Conservation (phyloP, 2,113 vertebrate species). For the Laterallus jamaicensis region DNA sequence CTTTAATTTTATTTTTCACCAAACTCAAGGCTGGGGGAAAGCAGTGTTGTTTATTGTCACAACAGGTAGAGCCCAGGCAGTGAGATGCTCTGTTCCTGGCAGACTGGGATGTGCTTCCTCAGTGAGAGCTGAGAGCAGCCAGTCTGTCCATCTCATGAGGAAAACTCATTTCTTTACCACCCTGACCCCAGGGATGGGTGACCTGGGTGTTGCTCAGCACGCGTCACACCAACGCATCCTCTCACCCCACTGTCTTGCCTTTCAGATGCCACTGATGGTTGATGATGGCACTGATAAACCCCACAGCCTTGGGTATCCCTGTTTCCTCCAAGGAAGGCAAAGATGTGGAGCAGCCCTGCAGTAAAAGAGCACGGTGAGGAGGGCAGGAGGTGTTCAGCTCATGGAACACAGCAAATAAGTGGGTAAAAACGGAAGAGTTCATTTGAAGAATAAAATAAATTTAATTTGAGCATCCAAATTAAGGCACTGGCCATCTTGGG, state of each 20-base stretch:
- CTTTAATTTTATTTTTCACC: conserved; percentile 19
- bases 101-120: neutral
- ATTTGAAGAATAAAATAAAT: neutral
- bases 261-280: neutral
- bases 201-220: neutral
- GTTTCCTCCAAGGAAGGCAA: neutral
- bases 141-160: neutral
- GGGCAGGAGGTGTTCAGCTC: neutral
- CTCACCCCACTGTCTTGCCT: neutral
- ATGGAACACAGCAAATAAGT: neutral
- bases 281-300: neutral
- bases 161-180: neutral
- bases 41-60: neutral
- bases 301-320: neutral
- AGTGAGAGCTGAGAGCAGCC: neutral
- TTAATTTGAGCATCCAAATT: neutral
- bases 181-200: neutral
- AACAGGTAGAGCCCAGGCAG: neutral
- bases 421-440: neutral
- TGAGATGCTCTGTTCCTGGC: neutral
- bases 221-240: neutral
- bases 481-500: neutral
- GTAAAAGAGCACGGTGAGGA: rapidly evolving
- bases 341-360: neutral
- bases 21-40: neutral